Evolutionary conservation across 2,797 vertebrate species (phyloP).

Genomic region (Channa striata): DNA sequence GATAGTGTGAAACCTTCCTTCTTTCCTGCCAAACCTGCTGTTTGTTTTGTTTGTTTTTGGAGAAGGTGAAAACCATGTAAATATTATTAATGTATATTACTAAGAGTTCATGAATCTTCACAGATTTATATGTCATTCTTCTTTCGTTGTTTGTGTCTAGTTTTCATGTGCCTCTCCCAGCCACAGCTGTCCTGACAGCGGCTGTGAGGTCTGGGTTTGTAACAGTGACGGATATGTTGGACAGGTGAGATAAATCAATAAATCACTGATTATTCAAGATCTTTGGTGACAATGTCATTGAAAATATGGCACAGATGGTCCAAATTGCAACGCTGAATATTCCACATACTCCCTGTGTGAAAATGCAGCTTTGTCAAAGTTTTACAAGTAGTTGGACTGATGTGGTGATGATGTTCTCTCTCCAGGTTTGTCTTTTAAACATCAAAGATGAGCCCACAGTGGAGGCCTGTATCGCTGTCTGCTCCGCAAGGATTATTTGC

Average conservation of each 20-base stretch:
- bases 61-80: no score
- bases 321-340: no score
- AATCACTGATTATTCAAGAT: background rate
- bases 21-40: no score
- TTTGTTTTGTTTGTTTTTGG: no score
- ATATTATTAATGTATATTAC: no score
- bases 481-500: constrained; percentile 96
- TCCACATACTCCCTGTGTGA: no score
- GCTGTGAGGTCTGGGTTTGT: constrained; percentile 97
- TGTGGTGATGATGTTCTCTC: background rate
- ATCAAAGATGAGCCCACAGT: constrained; percentile 95
- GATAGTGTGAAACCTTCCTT: no score
- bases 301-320: background rate
- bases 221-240: constrained; percentile 98
- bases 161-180: constrained; percentile 96
- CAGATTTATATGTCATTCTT: background rate
- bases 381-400: background rate
- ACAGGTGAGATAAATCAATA: constrained; percentile 86
- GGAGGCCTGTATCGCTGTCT: constrained; percentile 97
- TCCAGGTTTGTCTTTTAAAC: constrained; percentile 96
- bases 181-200: constrained; percentile 90
- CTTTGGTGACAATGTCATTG: background rate
- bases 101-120: background rate
- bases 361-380: no score
- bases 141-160: constrained; percentile 43